These are phyloP conservation scores for Geococcyx californianus DNA, from an alignment of 2,113 vertebrate genomes.

Conservation along the genomic window DNA sequence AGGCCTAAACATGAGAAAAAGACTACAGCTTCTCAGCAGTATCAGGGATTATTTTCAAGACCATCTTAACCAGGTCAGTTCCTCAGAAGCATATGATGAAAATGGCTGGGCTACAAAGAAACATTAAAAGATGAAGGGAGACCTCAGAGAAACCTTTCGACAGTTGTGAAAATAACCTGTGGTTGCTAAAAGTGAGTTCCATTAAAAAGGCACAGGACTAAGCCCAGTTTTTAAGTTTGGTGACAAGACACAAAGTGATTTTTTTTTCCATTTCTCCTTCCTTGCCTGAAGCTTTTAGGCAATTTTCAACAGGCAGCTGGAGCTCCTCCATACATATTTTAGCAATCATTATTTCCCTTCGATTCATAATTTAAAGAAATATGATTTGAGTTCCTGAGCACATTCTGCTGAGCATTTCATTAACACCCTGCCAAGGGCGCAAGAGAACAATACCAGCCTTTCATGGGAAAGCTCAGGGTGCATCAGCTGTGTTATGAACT, in stretches of 20 bases:
- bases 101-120: not conserved
- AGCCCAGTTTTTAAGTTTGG: not conserved
- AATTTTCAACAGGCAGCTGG: not conserved
- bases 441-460: not conserved
- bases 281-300: not conserved
- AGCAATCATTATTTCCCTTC: not conserved
- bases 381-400: not conserved
- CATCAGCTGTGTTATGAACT: not conserved
- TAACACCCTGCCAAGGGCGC: not conserved
- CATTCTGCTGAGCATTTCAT: not conserved
- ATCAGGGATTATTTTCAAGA: not conserved
- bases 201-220: not conserved
- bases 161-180: not conserved
- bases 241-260: not conserved
- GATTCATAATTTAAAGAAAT: not conserved
- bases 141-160: not conserved
- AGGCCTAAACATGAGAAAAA: not conserved
- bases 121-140: not conserved
- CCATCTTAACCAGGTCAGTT: not conserved
- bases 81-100: not conserved
- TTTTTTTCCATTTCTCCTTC: not conserved
- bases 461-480: not conserved
- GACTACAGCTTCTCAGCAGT: not conserved
- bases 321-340: not conserved
- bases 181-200: not conserved